Evolutionary conservation across 2,797 vertebrate species (phyloP), one percentile per base, ranked within the genome.

Genomic region (Bradypodion pumilum): DNA sequence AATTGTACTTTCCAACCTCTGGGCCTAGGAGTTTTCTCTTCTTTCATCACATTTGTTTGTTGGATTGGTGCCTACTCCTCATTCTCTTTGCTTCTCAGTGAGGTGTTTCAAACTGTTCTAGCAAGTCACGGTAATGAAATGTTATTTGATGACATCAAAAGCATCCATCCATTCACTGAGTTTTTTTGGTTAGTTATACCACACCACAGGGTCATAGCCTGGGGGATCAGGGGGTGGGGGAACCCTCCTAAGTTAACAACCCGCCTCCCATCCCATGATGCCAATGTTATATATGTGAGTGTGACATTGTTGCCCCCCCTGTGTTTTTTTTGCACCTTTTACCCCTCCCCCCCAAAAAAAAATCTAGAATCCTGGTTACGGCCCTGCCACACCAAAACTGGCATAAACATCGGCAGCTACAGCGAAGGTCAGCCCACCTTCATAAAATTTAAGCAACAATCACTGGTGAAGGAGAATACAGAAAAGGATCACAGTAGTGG

Each of bases 91-190:
- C 37, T 21, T 80, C 10, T 49, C 29, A 29, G 52, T 68, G 60
- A 80, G 69, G 4, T 42, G 29, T 44, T 65, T 79, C 60, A 85
- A 79, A 62, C 44, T 62, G n/a, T 70, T 60, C 73, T 85, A 73
- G 62, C 9, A 74, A 70, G 73, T 7, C 7, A 62, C 65, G 60
- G 60, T 81, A 80, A 81, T 62, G 74, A 85, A 69, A 70, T 40
- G 19, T 49, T 40, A 40, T 85, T 75, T 60, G 32, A 49, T 70
- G 65, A 62, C 27, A 62, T 40, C 84, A 81, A n/a, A 42, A 76
- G 23, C 74, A 77, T 4, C n/a, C 7, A 76, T 70, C 59, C 42
- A 81, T 62, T 60, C 16, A 76, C 69, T 40, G 69, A 66, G n/a
- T n/a, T 62, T 42, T 70, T n/a, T 37, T 75, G 23, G 25, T 60